These are phyloP conservation scores for Tenrec ecaudatus DNA, from an alignment of 2,113 vertebrate species.

Conservation along the genomic window DNA sequence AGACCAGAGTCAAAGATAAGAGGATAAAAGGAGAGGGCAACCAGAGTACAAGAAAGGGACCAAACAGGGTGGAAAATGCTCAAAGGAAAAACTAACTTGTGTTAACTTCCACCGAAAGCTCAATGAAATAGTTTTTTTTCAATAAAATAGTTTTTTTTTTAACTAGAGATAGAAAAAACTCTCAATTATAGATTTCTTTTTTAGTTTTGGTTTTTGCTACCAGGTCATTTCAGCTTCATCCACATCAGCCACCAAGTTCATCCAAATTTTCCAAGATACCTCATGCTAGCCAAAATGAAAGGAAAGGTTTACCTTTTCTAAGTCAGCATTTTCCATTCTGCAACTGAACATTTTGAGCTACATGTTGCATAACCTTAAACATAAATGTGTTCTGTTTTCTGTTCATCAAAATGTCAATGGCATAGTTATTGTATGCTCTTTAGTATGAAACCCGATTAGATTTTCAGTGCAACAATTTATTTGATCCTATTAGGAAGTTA, in stretches of 20 bases:
- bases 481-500: slow-evolving; percentile 64
- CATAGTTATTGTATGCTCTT: slow-evolving; percentile 27
- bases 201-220: background rate
- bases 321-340: slow-evolving; percentile 6
- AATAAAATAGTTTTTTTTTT: background rate
- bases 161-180: background rate
- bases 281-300: background rate
- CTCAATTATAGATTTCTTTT: background rate
- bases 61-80: background rate
- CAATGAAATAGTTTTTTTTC: background rate
- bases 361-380: background rate
- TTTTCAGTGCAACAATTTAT: slow-evolving; percentile 57
- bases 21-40: background rate
- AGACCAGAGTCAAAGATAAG: background rate
- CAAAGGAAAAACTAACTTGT: background rate
- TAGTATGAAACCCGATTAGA: slow-evolving; percentile 61
- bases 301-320: background rate
- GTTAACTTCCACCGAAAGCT: background rate
- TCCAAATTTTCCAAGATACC: background rate
- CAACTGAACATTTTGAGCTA: slow-evolving; percentile 34
- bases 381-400: slow-evolving; percentile 9
- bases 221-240: slow-evolving; percentile 17
- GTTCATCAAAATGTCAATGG: slow-evolving; percentile 39
- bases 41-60: background rate
- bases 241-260: slow-evolving; percentile 9